These are phyloP conservation scores for Tortricodes alternella DNA, from an alignment of 2,888 invertebrate species.

Conservation along the genomic window DNA sequence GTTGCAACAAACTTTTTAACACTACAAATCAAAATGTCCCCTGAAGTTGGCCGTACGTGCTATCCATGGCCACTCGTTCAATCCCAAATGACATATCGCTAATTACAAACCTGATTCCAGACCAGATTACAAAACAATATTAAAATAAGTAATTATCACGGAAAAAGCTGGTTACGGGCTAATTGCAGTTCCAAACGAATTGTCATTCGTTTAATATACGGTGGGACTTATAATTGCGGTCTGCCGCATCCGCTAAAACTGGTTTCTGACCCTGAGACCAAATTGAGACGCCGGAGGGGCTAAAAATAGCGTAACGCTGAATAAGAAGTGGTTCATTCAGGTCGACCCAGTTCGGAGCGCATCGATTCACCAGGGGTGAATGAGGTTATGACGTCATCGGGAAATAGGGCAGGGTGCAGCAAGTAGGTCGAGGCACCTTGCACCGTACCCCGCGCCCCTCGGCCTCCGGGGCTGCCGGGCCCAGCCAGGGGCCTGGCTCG, in stretches of 20 bases:
- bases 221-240: constrained; percentile 49
- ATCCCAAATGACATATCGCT: no score
- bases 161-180: constrained; percentile 24
- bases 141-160: not conserved
- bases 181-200: constrained; percentile 16
- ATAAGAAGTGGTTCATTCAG: constrained; percentile 71
- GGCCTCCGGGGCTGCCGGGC: constrained; percentile 10
- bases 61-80: not conserved
- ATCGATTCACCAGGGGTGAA: constrained; percentile 76
- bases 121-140: not conserved
- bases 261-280: constrained; percentile 50
- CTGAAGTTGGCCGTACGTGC: no score
- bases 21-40: no score
- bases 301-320: constrained; percentile 70
- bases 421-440: constrained; percentile 65
- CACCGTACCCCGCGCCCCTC: constrained; percentile 45
- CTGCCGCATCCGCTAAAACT: constrained; percentile 56
- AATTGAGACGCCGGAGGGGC: constrained; percentile 45
- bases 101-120: not conserved
- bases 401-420: constrained; percentile 71
- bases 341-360: constrained; percentile 69
- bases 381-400: constrained; percentile 74
- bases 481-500: constrained; percentile 23
- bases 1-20: no score
- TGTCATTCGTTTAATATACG: constrained; percentile 27